Evolutionary conservation across 1,140 invertebrate genomes (phyloP), one percentile per base, ranked within the genome.

Genomic region (Nasonia longicornis): DNA sequence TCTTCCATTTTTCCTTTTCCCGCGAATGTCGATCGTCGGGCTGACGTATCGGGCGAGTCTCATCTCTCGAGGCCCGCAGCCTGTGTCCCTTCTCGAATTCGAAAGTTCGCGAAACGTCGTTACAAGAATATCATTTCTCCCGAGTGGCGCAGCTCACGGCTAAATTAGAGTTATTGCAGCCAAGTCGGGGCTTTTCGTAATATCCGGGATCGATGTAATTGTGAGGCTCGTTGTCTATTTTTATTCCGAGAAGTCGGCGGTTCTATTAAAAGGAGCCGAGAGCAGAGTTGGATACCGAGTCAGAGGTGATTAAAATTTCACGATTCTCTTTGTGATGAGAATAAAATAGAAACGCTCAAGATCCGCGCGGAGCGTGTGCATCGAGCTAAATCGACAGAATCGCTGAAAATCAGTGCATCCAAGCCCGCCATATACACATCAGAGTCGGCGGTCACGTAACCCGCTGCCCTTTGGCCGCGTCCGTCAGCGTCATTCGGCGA

Each of bases 121-220:
- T 58, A 58, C 10, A 42, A 42, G 20, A 58, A 58, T 58, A 16
- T n/a, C 20, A 58, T 58, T 58, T 58, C 1, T 20, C 52, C 2
- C 2, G 16, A 7, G 4, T 58, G 20, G 20, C 52, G 20, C 52
- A 14, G 20, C 16, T 58, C 16, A n/a, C 16, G 52, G 16, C 16
- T 58, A n/a, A 58, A 58, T 1, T 20, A n/a, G 16, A 58, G 10
- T 42, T 8, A 20, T 20, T 58, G 52, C 52, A 20, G 52, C 20
- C 35, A 7, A 38, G 38, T 10, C 38, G 38, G 0, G 38, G 10
- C 1, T 42, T 8, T 14, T 11, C 35, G 22, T 10, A 69, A 66
- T 69, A 70, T 70, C 42, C 42, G 12, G 38, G 26, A 31, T 52
- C 69, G 67, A 79, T 38, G 42, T 71, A 52, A 71, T 79, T 71